Percentiles rank a stretch among this genome's conserved stretches.
phyloP scores from a whole-genome alignment of 2,113 vertebrate genomes.

The Pardalotus punctatus region DNA sequence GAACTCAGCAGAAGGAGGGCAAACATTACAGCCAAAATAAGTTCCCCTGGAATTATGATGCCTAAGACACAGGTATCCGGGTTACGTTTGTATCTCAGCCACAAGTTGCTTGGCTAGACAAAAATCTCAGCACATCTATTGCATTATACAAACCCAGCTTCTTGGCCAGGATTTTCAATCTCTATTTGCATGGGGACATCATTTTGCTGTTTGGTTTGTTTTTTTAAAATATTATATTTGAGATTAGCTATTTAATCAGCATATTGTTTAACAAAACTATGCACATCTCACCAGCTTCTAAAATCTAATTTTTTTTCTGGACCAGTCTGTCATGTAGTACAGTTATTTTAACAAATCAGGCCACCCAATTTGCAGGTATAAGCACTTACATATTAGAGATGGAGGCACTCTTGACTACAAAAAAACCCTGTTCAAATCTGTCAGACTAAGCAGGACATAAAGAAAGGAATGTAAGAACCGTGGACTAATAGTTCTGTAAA shows the following conservation, averaged over 20 bases:
- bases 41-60: not conserved
- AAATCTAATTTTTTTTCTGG: not conserved
- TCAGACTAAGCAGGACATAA: not conserved
- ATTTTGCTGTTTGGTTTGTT: not conserved
- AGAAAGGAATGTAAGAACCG: not conserved
- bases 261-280: not conserved
- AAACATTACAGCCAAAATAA: not conserved
- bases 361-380: not conserved
- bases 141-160: not conserved
- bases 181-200: not conserved
- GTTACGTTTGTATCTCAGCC: not conserved
- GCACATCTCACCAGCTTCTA: not conserved
- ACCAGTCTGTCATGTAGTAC: not conserved
- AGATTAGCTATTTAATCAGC: not conserved
- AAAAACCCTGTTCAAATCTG: not conserved
- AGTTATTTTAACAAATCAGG: not conserved
- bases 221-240: not conserved
- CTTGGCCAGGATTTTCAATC: not conserved
- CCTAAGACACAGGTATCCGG: not conserved
- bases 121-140: rapidly evolving
- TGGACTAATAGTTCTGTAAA: conserved; percentile 36
- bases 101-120: not conserved
- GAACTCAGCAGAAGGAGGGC: not conserved
- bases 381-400: not conserved
- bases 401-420: not conserved